Conservation (phyloP, 1,140 invertebrate genomes). For the Heliothis virescens region DNA sequence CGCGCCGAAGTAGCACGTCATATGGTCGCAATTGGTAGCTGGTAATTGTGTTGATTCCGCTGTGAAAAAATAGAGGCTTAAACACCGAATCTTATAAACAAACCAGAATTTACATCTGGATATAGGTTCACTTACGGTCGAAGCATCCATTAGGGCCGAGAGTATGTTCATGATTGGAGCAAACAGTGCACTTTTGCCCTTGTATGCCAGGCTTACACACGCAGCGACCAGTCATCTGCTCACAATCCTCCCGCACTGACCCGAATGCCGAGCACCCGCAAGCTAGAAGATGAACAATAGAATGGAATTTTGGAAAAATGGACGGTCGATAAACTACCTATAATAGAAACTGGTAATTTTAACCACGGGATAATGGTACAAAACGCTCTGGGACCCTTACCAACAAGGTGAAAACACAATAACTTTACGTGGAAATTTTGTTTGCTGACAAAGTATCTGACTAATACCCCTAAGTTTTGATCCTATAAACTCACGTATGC, state of each 20-base stretch:
- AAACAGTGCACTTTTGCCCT: constrained; percentile 95
- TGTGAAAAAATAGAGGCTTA: constrained; percentile 69
- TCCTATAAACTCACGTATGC: constrained; percentile 94
- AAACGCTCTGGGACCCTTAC: no score
- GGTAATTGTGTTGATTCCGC: constrained; percentile 89
- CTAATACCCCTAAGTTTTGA: no score
- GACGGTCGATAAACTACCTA: no score
- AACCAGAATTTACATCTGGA: neutral
- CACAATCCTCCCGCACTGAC: constrained; percentile 92
- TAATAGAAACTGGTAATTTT: no score
- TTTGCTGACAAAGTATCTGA: no score
- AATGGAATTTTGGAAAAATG: no score
- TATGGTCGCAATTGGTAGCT: constrained; percentile 90
- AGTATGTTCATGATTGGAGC: constrained; percentile 91
- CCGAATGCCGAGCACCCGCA: constrained; percentile 95
- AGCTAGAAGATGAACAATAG: constrained; percentile 85
- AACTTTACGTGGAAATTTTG: no score
- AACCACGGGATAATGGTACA: no score
- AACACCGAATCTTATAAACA: neutral
- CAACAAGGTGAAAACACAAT: no score
- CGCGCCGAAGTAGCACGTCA: constrained; percentile 94
- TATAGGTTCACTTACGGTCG: constrained; percentile 87
- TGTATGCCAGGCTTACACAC: constrained; percentile 95
- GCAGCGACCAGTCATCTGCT: constrained; percentile 95
- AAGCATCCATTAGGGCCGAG: constrained; percentile 92